Evolutionary conservation across 2,888 invertebrate genomes (phyloP).

Genomic region (Lithophane ornitopus): DNA sequence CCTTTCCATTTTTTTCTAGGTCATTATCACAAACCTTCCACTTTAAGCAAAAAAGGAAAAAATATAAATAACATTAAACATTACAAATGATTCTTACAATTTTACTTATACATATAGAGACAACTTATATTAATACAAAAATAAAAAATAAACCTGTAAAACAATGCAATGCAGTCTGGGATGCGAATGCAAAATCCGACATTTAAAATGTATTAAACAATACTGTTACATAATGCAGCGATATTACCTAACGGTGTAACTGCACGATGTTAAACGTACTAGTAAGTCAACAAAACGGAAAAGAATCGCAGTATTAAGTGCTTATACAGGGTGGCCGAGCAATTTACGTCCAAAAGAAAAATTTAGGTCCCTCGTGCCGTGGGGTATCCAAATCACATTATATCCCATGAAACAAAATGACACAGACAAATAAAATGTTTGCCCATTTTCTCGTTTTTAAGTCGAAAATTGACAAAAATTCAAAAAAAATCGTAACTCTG

Average conservation of each 20-base stretch:
- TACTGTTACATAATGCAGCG: constrained; percentile 59
- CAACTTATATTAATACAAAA: constrained; percentile 3
- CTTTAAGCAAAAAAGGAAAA: neutral
- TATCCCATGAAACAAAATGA: no score
- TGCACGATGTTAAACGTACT: constrained; percentile 40
- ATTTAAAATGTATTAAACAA: constrained; percentile 58
- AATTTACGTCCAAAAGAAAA: no score
- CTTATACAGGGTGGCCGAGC: no score
- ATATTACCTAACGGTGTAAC: constrained; percentile 57
- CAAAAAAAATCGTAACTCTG: no score
- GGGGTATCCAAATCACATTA: no score
- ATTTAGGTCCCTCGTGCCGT: no score
- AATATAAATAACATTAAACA: neutral
- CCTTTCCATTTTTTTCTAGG: neutral
- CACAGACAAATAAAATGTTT: no score
- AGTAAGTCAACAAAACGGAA: neutral
- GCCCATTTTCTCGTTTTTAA: no score
- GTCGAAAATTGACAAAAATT: no score
- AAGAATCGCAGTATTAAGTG: no score
- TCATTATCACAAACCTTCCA: constrained; percentile 18
- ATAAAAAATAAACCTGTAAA: neutral
- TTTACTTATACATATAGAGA: neutral
- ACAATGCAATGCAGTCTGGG: constrained; percentile 29
- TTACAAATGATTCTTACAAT: neutral
- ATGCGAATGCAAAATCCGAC: constrained; percentile 42